Base-by-base conservation (phyloP, 2,113 vertebrate species). In the Rhea americana region DNA sequence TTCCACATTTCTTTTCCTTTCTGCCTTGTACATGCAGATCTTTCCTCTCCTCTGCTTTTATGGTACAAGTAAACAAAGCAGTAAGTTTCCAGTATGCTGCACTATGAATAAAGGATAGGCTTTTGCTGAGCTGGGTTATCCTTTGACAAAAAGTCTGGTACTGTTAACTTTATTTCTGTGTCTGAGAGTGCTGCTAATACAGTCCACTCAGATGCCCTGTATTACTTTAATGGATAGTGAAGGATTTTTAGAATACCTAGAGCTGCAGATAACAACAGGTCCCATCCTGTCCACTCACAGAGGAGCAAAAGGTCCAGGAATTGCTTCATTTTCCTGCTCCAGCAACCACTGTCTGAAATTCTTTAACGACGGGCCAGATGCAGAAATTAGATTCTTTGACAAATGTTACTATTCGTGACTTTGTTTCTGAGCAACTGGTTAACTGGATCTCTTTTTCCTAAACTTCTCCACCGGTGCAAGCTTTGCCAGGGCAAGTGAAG, bases 371-470 rank as follows among this genome's bases (percentile, higher is more conserved):
- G 26, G n/a, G 7, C 48, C 81, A 94, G 81, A 62, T 96, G 83
- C 86, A 47, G 85, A 78, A 95, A 90, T 76, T 10, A 84, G 53
- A 45, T 58, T 90, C 82, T 90, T 88, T 94, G 91, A 78, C 58
- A 79, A 86, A 79, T 47, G 1, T 7, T 66, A 12, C 41, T 58
- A 67, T 84, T 79, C 0, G 0, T 87, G 47, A 5, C 61, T 83
- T 86, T 86, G 39, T 68, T 84, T 45, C 81, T 89, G 16, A 7
- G 35, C 25, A 87, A 21, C 59, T 87, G 72, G 51, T 56, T 81
- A 82, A 86, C 25, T 75, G 28, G 11, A 7, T 84, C 61, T 58
- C 70, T 66, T 81, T 67, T 53, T 45, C 47, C 32, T 51, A 67
- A 84, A 79, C 39, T 94, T 92, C 94, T 91, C 85, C 72, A 67